Percentiles rank a stretch among this genome's conserved stretches.
Conservation (phyloP, 2,888 invertebrate species). For the Harpalus rufipes region DNA sequence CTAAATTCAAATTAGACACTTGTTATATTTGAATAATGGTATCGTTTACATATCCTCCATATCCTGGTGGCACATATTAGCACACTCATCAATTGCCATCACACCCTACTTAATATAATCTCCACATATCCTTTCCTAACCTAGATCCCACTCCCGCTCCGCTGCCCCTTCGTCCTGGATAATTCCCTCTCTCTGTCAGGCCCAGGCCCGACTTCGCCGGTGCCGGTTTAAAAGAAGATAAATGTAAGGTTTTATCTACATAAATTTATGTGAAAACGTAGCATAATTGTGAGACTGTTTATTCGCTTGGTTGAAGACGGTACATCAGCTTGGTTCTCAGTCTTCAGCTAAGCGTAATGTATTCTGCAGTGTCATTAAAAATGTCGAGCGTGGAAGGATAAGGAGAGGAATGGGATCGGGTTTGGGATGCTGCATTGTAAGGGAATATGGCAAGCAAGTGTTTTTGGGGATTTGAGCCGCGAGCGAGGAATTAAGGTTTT, state of each 20-base stretch:
- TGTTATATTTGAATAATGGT: neutral
- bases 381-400: conserved; percentile 52
- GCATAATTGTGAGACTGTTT: conserved; percentile 76
- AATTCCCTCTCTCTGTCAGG: neutral
- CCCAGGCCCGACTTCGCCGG: neutral
- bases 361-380: conserved; percentile 67
- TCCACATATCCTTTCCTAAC: conserved; percentile 9
- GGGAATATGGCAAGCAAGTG: conserved; percentile 41
- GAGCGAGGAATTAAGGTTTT: conserved; percentile 39
- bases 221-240: conserved; percentile 76
- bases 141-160: neutral
- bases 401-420: neutral
- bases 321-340: conserved; percentile 64
- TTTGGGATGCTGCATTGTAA: neutral
- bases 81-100: conserved; percentile 32
- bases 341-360: conserved; percentile 52
- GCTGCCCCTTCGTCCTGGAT: neutral
- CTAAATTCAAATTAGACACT: neutral
- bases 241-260: conserved; percentile 77
- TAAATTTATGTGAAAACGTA: conserved; percentile 76
- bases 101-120: conserved; percentile 31
- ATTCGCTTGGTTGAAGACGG: conserved; percentile 73
- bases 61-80: neutral
- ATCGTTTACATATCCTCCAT: neutral
- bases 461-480: conserved; percentile 34